Base-by-base conservation (phyloP, 2,797 vertebrate genomes). In the Aratinga solstitialis region DNA sequence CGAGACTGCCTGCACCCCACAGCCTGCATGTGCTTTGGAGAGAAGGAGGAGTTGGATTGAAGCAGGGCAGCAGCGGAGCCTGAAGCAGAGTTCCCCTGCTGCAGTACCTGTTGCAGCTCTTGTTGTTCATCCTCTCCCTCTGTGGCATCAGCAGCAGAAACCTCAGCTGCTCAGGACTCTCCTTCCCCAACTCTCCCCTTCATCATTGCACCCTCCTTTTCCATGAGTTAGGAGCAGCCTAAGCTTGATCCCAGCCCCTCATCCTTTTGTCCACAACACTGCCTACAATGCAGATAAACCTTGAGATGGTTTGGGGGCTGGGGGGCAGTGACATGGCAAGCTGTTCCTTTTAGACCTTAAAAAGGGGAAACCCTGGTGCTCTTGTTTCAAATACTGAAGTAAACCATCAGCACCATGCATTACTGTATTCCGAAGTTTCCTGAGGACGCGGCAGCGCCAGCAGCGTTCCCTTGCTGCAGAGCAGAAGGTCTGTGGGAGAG, bases 401-500 rank as follows among this genome's bases (percentile, higher is more conserved):
- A 7, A 11, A 34, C 16, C 56, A 87, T 80, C n/a, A 32, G 75
- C 6, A 1, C 43, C 0, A 2, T 56, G 71, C 45, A 50, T 19
- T 0, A 0, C 53, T 32, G 53, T 0, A 54, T 86, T 24, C 17
- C 34, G 14, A 40, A 95, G 95, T 71, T 89, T 63, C 63, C 47
- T 54, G 75, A 90, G 95, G 88, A 82, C 13, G 16, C 15, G 5
- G 87, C 82, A 30, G 87, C 3, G 27, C 63, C 68, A 91, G 71
- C 94, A 94, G 59, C 2, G 0, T 84, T 94, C 80, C 84, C 89
- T 43, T 82, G 67, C 84, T 96, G 96, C 75, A 77, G 90, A 96
- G 96, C 95, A 96, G 94, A 74, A 93, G 94, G 90, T 72, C 51
- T 87, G 92, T 94, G 88, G 93, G 95, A 94, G 90, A 79, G 24